Conservation (phyloP, 2,113 vertebrate species). For the Psilopsiagon aurifrons region DNA sequence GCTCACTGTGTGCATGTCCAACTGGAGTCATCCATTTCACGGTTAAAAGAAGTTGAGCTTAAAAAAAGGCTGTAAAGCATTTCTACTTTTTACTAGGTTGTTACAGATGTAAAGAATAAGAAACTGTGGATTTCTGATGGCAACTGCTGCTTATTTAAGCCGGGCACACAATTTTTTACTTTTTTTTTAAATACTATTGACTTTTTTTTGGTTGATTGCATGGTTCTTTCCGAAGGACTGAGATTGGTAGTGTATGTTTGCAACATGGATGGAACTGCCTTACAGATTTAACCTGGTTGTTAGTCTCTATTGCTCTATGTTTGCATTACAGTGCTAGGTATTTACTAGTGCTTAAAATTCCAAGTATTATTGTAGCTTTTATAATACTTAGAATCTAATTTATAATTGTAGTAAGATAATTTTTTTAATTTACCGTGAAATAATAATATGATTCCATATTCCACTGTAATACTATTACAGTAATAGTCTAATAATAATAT, state of each 20-base stretch:
- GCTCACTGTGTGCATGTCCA: not conserved
- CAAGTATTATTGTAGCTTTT: not conserved
- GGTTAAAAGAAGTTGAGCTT: not conserved
- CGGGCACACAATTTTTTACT: not conserved
- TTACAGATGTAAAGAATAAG: not conserved
- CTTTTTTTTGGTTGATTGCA: not conserved
- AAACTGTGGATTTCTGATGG: not conserved
- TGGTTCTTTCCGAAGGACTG: not conserved
- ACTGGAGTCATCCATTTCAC: not conserved
- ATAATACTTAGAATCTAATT: not conserved
- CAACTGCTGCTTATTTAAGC: not conserved
- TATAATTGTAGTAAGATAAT: not conserved
- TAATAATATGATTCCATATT: not conserved
- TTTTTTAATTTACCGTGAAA: not conserved
- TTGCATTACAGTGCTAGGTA: not conserved
- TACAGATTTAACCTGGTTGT: not conserved
- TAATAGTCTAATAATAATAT: not conserved
- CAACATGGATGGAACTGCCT: not conserved
- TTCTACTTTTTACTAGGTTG: not conserved
- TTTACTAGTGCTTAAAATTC: not conserved
- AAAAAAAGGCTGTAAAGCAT: not conserved
- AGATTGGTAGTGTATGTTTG: not conserved
- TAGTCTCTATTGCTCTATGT: not conserved
- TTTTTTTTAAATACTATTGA: not conserved
- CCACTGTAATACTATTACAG: not conserved